These are phyloP conservation scores for Aplysia californica DNA, from an alignment of 1,140 invertebrate genomes.

Conservation along the genomic window DNA sequence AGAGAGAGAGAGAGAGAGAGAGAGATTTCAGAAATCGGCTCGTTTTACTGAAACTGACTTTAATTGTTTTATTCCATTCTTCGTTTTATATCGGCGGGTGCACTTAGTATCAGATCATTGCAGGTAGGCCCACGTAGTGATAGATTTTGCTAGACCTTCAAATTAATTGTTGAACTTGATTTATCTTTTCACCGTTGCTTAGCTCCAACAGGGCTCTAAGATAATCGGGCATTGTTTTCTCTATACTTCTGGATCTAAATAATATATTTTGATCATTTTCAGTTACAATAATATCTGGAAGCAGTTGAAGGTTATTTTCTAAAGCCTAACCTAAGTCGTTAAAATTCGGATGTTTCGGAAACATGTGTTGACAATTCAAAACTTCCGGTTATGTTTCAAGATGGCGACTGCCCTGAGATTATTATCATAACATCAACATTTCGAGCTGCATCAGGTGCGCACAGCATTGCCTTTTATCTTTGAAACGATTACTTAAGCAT, in stretches of 20 bases:
- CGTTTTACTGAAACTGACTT: not conserved
- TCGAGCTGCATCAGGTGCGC: not conserved
- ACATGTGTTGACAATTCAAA: constrained; percentile 16
- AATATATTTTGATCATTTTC: not conserved
- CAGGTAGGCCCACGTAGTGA: not conserved
- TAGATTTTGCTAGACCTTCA: not conserved
- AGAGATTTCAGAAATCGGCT: not conserved
- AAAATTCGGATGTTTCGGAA: not conserved
- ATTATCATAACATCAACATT: not conserved
- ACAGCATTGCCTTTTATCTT: not conserved
- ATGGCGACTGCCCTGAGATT: not conserved
- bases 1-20: constrained; percentile 2
- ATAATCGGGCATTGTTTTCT: not conserved
- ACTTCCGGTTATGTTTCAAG: constrained; percentile 19
- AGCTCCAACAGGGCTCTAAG: not conserved
- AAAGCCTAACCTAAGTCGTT: not conserved
- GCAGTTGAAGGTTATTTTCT: not conserved
- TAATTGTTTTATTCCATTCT: not conserved
- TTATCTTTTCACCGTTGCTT: no score
- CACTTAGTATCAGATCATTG: not conserved
- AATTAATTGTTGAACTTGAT: not conserved
- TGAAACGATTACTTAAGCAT: no score
- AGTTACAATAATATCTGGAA: not conserved
- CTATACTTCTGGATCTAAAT: not conserved
- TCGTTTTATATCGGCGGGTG: no score